Evolutionary conservation across 2,797 vertebrate genomes (phyloP).

Genomic region (Sparidentex hasta): DNA sequence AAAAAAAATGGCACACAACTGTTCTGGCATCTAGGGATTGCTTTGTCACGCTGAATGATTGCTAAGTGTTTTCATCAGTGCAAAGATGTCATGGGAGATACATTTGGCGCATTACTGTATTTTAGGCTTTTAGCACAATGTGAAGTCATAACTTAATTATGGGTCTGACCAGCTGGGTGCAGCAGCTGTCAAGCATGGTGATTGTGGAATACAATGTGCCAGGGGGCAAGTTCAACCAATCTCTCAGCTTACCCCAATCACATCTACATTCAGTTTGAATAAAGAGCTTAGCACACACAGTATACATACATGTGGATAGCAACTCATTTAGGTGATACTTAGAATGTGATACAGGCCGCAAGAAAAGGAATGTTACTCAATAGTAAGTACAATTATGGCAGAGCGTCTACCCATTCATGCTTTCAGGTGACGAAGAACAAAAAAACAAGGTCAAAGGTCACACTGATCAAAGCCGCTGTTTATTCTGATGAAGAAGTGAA

Average conservation of each 20-base stretch:
- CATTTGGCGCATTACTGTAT: slow-evolving; percentile 10
- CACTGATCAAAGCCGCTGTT: not conserved
- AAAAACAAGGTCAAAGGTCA: not conserved
- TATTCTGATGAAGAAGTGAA: not conserved
- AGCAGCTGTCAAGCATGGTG: slow-evolving; percentile 63
- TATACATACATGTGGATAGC: not conserved
- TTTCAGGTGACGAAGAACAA: not conserved
- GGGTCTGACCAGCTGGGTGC: slow-evolving; percentile 40
- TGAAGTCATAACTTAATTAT: slow-evolving; percentile 68
- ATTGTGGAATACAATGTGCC: slow-evolving; percentile 42
- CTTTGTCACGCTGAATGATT: slow-evolving; percentile 19
- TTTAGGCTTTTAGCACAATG: slow-evolving; percentile 31
- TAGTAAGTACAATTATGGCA: too few relatives aligned
- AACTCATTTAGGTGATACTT: not conserved
- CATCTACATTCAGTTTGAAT: slow-evolving; percentile 9
- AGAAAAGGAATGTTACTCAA: not conserved
- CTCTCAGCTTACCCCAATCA: slow-evolving; percentile 8
- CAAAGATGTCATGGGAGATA: slow-evolving; percentile 15
- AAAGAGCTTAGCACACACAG: not conserved
- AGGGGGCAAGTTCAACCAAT: slow-evolving; percentile 18
- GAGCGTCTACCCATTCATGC: too few relatives aligned
- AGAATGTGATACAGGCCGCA: not conserved
- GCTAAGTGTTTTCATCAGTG: slow-evolving; percentile 13
- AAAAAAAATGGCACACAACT: not conserved
- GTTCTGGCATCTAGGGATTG: not conserved